phyloP scores from a whole-genome alignment of 1,140 invertebrate genomes.

The Antheraea mylitta region DNA sequence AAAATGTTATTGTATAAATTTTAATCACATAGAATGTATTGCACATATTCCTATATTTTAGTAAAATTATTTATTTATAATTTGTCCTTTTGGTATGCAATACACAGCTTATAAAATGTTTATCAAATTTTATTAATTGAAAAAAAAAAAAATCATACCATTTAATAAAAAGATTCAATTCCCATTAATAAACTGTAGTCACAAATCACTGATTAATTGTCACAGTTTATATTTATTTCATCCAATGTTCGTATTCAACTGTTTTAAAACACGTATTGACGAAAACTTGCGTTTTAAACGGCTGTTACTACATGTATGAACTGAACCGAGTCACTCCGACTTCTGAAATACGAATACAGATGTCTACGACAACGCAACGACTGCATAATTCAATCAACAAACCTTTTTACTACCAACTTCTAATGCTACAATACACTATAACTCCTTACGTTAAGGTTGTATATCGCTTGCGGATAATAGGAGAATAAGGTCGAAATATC shows the following conservation, averaged over 20 bases:
- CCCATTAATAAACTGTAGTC: background rate
- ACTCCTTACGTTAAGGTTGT: background rate
- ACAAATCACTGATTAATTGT: background rate
- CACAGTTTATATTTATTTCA: background rate
- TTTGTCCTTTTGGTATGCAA: too few species aligned
- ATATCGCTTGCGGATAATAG: background rate
- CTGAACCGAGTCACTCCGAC: too few species aligned
- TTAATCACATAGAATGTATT: too few species aligned
- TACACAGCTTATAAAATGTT: too few species aligned
- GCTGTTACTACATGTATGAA: background rate
- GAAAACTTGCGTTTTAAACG: background rate
- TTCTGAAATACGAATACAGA: slow-evolving; percentile 22
- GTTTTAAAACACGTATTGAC: background rate
- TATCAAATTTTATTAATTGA: background rate
- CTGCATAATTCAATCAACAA: background rate
- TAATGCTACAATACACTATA: slow-evolving; percentile 9
- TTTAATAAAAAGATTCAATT: background rate
- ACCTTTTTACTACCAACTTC: background rate
- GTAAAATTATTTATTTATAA: too few species aligned
- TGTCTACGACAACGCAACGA: slow-evolving; percentile 10
- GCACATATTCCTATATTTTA: too few species aligned
- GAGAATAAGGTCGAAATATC: background rate
- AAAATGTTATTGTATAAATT: too few species aligned
- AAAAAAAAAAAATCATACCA: background rate
- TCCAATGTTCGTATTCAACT: too few species aligned